Evolutionary conservation across 2,888 invertebrate genomes (phyloP).

Genomic region (Tricholauxania praeusta): DNA sequence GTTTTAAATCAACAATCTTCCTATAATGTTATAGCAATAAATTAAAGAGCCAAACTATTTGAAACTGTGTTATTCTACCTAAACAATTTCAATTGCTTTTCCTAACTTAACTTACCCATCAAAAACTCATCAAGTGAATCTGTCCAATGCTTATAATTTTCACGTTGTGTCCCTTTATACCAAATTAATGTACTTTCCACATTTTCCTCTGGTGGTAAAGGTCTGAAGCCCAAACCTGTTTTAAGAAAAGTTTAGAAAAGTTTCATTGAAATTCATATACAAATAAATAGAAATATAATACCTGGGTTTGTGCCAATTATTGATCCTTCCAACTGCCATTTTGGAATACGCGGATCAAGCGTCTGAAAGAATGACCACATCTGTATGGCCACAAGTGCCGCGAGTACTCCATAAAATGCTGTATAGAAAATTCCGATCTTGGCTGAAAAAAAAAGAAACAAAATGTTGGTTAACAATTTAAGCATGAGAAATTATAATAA

Average conservation of each 20-base stretch:
- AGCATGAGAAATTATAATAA: neutral
- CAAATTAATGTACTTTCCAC: slow-evolving; percentile 95
- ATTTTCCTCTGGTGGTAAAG: slow-evolving; percentile 86
- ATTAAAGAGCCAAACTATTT: no score
- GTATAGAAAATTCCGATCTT: slow-evolving; percentile 96
- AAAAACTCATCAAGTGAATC: slow-evolving; percentile 81
- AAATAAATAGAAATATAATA: slow-evolving; percentile 38
- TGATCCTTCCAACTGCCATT: slow-evolving; percentile 87
- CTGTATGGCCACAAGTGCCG: slow-evolving; percentile 93
- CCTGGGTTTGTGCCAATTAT: slow-evolving; percentile 95
- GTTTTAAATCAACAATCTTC: no score
- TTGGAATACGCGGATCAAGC: slow-evolving; percentile 88
- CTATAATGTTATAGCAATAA: no score
- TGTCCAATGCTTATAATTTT: slow-evolving; percentile 84
- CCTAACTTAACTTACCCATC: slow-evolving; percentile 73
- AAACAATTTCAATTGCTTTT: no score
- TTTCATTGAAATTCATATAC: neutral
- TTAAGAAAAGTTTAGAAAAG: slow-evolving; percentile 50
- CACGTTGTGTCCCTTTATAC: slow-evolving; percentile 86
- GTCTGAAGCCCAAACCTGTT: slow-evolving; percentile 88
- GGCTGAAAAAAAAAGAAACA: slow-evolving; percentile 72
- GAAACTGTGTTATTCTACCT: no score
- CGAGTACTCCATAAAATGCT: slow-evolving; percentile 91
- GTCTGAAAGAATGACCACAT: slow-evolving; percentile 95
- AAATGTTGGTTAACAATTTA: slow-evolving; percentile 2